phyloP scores from a whole-genome alignment of 2,888 invertebrate species.

The Polyommatus iphigenia region DNA sequence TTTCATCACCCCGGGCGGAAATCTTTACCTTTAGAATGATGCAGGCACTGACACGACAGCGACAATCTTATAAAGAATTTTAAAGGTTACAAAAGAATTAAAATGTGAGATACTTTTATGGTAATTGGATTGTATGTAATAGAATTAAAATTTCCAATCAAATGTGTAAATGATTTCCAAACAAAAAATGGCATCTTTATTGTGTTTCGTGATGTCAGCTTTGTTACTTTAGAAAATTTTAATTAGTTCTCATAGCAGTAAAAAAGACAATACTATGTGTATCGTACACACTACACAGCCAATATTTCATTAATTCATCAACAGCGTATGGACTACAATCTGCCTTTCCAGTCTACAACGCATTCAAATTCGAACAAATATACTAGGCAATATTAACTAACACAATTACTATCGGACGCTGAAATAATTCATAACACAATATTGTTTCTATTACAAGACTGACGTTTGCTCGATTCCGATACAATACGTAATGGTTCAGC shows the following conservation, averaged over 20 bases:
- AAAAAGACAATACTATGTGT: too few species aligned
- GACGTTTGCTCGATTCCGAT: conserved; percentile 24
- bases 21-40: background rate
- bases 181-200: too few species aligned
- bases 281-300: background rate
- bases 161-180: too few species aligned
- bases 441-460: conserved; percentile 33
- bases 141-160: too few species aligned
- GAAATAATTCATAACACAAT: conserved; percentile 24
- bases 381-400: conserved; percentile 25
- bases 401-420: conserved; percentile 25
- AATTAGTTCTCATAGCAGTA: too few species aligned
- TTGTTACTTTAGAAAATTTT: too few species aligned
- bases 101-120: background rate
- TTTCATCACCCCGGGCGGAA: background rate
- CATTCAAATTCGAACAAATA: conserved; percentile 13
- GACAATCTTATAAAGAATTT: background rate
- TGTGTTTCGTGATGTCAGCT: too few species aligned
- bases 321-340: background rate
- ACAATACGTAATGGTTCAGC: conserved; percentile 29
- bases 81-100: background rate
- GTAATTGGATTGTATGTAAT: too few species aligned
- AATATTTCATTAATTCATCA: background rate
- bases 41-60: background rate
- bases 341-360: conserved; percentile 9